phyloP scores from a whole-genome alignment of 2,113 vertebrate genomes.

The Charadrius vociferus region DNA sequence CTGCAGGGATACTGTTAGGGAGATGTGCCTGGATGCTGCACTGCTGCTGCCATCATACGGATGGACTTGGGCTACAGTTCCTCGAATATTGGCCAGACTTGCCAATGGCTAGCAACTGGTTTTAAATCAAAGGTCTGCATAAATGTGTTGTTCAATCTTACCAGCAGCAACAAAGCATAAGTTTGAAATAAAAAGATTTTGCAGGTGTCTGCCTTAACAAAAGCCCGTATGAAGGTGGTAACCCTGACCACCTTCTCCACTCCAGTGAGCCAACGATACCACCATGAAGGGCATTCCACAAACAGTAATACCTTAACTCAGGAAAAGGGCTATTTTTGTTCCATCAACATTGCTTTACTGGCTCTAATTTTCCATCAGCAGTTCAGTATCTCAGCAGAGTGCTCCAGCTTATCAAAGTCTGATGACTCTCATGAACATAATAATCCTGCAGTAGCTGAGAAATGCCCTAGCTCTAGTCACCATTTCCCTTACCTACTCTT shows the following conservation, averaged over 20 bases:
- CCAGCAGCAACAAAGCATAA: neutral
- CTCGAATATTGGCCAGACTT: neutral
- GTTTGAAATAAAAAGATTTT: neutral
- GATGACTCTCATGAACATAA: neutral
- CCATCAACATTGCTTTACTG: neutral
- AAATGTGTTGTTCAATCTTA: neutral
- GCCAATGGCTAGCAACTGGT: neutral
- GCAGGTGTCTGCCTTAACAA: neutral
- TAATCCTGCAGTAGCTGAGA: neutral
- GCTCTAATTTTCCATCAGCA: neutral
- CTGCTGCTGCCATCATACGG: neutral
- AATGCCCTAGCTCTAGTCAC: neutral
- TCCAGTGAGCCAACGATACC: neutral
- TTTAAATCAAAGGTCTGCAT: neutral
- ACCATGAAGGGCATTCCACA: neutral
- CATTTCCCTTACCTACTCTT: neutral
- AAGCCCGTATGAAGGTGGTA: rapidly evolving
- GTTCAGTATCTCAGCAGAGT: neutral
- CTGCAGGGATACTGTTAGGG: neutral
- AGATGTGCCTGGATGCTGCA: rapidly evolving
- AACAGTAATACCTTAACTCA: neutral
- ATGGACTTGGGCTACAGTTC: neutral
- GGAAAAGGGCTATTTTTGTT: neutral
- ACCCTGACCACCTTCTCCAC: neutral
- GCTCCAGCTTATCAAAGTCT: neutral